Evolutionary conservation across 2,888 invertebrate genomes (phyloP), one percentile per base, ranked within the genome.

Genomic region (Magallana nippona): DNA sequence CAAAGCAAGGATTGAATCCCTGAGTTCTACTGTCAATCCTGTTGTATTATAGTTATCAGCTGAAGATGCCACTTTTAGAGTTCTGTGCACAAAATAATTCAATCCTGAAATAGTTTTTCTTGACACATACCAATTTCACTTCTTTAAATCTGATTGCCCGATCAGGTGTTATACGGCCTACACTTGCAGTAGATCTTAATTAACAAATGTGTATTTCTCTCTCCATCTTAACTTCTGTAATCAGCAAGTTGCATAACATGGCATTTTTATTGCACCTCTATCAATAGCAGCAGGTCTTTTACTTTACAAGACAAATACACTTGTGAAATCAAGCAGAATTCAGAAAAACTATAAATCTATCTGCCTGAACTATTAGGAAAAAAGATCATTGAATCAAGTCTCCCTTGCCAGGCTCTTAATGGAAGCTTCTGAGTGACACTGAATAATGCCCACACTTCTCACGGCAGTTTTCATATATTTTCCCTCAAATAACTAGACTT

Each of bases 381-480:
- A 71, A 27, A 27, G 22, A 71, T 71, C 71, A 71, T 32, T 15
- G 22, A 15, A 71, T 27, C 15, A 71, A 71, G 15, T 22, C 71
- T 71, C 22, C 22, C 27, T 44, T 71, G 71, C 32, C 71, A 71
- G 22, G 71, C 11, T 19, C 71, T 71, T 71, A 19, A 60, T 60
- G n/a, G 58, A n/a, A 3, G n/a, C 17, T n/a, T 17, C 10, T n/a
- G n/a, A 27, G 15, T 71, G 71, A 71, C 71, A 71, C 71, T 71
- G 71, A 71, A 11, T 63, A 63, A 63, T 63, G 13, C 13, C 27
- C 1, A 71, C 27, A 71, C 71, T 71, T 71, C 13, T 71, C 71
- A 71, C 19, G 71, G 71, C 71, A 71, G 71, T 71, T 71, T 71
- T 71, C 71, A 71, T 71, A 11, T 15, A 71, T 71, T 71, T 71